A percentile compares a stretch with the other conserved stretches of the same genome.
Conservation (phyloP, 2,113 vertebrate species). For the Ondatra zibethicus region DNA sequence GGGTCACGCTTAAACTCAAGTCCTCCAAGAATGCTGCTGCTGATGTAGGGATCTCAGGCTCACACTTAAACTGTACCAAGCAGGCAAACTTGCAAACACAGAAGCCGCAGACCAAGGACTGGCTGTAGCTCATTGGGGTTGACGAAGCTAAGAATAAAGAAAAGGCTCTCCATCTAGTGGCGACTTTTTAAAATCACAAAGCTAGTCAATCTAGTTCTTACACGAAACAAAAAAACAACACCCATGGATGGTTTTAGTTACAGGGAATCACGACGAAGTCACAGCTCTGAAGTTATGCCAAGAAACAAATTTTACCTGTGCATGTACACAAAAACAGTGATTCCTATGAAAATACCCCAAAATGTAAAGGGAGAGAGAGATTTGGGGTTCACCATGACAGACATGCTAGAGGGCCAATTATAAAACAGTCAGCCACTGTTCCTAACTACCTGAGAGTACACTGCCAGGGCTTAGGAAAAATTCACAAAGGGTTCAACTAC, state of each 20-base stretch:
- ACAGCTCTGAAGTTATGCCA: background rate
- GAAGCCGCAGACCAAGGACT: background rate
- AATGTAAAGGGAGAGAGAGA: background rate
- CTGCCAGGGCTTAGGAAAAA: background rate
- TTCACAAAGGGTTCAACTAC: background rate
- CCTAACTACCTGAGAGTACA: background rate
- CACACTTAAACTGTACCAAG: background rate
- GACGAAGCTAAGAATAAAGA: background rate
- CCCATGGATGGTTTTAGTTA: background rate
- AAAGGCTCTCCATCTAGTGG: constrained; percentile 67
- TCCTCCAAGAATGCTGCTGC: fast-evolving
- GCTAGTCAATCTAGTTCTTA: background rate
- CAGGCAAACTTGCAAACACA: background rate
- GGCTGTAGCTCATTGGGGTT: background rate
- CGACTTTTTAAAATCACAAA: constrained; percentile 36
- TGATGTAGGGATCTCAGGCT: background rate
- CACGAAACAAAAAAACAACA: background rate
- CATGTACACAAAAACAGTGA: background rate
- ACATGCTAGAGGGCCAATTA: background rate
- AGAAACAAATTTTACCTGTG: background rate
- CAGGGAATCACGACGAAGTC: background rate
- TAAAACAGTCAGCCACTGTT: background rate
- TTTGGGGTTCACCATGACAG: background rate
- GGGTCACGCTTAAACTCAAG: background rate
- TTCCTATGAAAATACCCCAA: background rate